Percentiles rank a stretch among this genome's conserved stretches.
phyloP scores from a whole-genome alignment of 2,888 invertebrate genomes.

The Caenorhabditis sulstoni region DNA sequence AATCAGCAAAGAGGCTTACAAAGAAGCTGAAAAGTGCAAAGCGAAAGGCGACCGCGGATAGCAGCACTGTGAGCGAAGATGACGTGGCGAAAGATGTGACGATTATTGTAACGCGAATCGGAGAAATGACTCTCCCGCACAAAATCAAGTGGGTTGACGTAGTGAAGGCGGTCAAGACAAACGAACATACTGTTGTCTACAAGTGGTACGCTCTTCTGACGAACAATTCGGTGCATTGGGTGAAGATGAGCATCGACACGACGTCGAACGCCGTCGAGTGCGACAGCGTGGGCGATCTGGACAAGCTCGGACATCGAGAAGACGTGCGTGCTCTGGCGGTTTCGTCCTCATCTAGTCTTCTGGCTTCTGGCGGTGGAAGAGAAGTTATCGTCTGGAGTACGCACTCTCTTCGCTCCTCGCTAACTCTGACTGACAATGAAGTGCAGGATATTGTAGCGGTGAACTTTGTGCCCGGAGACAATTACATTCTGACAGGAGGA shows the following conservation, averaged over 20 bases:
- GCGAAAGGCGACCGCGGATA: constrained; percentile 64
- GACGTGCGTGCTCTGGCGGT: constrained; percentile 91
- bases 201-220: constrained; percentile 67
- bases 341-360: constrained; percentile 89
- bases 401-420: constrained; percentile 84
- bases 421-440: constrained; percentile 86
- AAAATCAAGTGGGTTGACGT: constrained; percentile 79
- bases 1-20: constrained; percentile 87
- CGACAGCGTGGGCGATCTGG: constrained; percentile 62
- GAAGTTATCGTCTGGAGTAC: constrained; percentile 88
- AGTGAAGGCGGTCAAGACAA: constrained; percentile 50
- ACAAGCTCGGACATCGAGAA: constrained; percentile 88
- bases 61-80: constrained; percentile 38
- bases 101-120: constrained; percentile 83
- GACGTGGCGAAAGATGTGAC: constrained; percentile 76
- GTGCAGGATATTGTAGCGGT: constrained; percentile 84
- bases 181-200: constrained; percentile 44
- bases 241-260: constrained; percentile 66
- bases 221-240: constrained; percentile 73
- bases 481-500: constrained; percentile 91
- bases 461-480: constrained; percentile 91
- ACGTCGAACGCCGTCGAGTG: constrained; percentile 58
- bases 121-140: constrained; percentile 81
- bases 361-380: constrained; percentile 79
- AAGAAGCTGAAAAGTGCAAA: constrained; percentile 85